These are phyloP conservation scores for Nannospalax galili DNA, from an alignment of 2,113 vertebrate genomes.

Conservation along the genomic window DNA sequence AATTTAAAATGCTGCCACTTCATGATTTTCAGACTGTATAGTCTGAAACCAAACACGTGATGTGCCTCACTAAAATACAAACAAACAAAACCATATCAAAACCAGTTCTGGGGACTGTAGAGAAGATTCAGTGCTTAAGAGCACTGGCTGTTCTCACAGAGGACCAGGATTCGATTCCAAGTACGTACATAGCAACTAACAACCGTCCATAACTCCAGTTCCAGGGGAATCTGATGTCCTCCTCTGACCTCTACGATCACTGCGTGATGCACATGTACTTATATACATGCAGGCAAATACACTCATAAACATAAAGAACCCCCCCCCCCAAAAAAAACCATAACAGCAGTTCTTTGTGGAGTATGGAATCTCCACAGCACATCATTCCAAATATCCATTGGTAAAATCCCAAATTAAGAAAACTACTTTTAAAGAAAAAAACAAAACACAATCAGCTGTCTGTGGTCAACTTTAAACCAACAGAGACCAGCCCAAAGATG, in stretches of 20 bases:
- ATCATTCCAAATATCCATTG: not conserved
- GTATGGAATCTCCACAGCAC: not conserved
- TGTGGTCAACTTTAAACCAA: not conserved
- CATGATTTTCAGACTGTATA: not conserved
- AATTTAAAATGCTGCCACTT: not conserved
- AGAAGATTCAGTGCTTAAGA: too few relatives aligned
- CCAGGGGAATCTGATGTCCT: not conserved
- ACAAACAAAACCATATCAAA: conserved; percentile 5
- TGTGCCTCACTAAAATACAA: not conserved
- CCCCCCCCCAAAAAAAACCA: too few relatives aligned
- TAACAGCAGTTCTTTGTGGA: not conserved
- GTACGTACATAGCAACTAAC: too few relatives aligned
- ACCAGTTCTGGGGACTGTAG: not conserved
- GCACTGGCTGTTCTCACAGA: not conserved
- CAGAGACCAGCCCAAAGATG: not conserved
- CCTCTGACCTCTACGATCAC: too few relatives aligned
- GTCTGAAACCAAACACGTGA: not conserved
- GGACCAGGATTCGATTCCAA: too few relatives aligned
- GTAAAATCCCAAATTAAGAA: conserved; percentile 27
- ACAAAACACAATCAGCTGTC: too few relatives aligned
- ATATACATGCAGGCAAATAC: too few relatives aligned
- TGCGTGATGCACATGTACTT: too few relatives aligned
- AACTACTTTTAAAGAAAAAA: conserved; percentile 16
- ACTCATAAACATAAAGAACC: too few relatives aligned
- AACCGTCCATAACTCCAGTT: too few relatives aligned